Base-by-base conservation (phyloP, 2,888 invertebrate species). In the Hydropsyche betteni region DNA sequence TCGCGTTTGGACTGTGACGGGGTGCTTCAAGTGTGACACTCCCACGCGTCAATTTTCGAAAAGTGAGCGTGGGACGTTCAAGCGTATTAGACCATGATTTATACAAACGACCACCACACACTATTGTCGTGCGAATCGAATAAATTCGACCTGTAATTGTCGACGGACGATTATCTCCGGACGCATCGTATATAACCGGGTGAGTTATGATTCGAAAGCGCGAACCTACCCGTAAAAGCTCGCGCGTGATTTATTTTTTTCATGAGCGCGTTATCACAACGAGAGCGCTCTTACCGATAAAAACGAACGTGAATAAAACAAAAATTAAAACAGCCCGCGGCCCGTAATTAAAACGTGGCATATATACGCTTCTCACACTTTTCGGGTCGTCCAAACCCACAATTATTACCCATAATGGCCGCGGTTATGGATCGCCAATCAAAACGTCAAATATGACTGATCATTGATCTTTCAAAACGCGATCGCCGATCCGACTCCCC, bases 311-410 rank as follows among this genome's bases (percentile, higher is more conserved):
- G 44, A 64, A 64, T 64, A 34, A 73, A 76, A 77, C 68, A 74
- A 77, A 77, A 79, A 79, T 79, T 75, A 78, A 76, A 75, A 75
- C 24, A 53, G 78, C 79, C 79, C 55, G 68, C 68, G 77, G 79
- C 73, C 74, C 69, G 75, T 78, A 79, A 79, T 79, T 79, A 79
- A 79, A 79, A 79, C 69, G 68, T 53, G 72, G 69, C 77, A 69
- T 75, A 76, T 71, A 69, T 69, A 55, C 69, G 75, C 58, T 70
- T 70, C 75, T 75, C 75, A 75, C 69, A 75, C 68, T 70, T 69
- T 64, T 72, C 36, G 38, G 50, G n/a, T 34, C 72, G 72, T 24
- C 61, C 58, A 52, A 70, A 70, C 61, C 72, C 72, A 38, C 72
- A 58, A 72, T 55, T 58, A 58, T 64, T 64, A 64, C 12, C 64